A percentile compares a stretch with the other conserved stretches of the same genome.
Conservation (phyloP, 1,140 invertebrate genomes). For the Apis florea region DNA sequence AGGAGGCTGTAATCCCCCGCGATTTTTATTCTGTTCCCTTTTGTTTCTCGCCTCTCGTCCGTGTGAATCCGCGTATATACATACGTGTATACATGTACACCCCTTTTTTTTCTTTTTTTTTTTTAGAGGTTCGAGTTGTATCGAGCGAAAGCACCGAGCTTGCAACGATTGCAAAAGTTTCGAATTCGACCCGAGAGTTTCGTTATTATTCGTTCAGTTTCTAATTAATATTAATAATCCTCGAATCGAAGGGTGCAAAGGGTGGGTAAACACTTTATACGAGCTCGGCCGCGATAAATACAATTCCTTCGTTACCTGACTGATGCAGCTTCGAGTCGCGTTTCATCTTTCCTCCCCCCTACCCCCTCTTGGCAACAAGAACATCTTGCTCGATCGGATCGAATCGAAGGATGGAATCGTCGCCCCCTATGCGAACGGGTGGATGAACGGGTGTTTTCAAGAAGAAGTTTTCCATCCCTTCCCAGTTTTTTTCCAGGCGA, state of each 20-base stretch:
- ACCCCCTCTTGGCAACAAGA: too few species aligned
- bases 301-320: background rate
- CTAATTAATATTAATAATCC: background rate
- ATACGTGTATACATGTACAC: too few species aligned
- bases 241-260: too few species aligned
- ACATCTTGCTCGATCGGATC: background rate
- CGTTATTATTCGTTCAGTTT: background rate
- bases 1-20: conserved; percentile 36
- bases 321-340: background rate
- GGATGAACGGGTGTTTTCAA: conserved; percentile 52
- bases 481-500: background rate
- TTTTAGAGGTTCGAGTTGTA: too few species aligned
- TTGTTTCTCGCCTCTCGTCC: background rate
- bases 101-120: background rate
- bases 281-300: background rate
- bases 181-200: background rate
- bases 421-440: background rate
- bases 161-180: background rate
- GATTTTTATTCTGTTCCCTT: conserved; percentile 32
- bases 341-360: background rate
- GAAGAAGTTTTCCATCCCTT: conserved; percentile 38
- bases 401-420: background rate
- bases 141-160: background rate
- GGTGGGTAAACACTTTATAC: background rate
- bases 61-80: background rate